Conservation (phyloP, 1,140 invertebrate genomes). For the Camponotus vicinus region DNA sequence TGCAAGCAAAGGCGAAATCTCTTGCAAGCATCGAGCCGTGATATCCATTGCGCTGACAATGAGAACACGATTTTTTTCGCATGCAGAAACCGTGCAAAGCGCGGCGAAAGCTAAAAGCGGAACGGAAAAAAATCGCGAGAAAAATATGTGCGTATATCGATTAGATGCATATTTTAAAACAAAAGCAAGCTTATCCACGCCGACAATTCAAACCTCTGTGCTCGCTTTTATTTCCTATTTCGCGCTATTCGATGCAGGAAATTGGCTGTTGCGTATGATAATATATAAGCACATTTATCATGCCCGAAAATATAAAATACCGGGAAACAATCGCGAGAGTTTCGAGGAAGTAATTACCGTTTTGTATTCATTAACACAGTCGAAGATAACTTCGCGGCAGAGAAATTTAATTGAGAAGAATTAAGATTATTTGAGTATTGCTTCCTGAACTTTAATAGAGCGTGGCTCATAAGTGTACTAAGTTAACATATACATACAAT, state of each 20-base stretch:
- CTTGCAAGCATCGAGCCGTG: background rate
- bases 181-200: conserved; percentile 63
- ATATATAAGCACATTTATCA: background rate
- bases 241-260: conserved; percentile 45
- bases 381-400: background rate
- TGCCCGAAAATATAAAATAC: background rate
- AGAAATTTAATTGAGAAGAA: conserved; percentile 37
- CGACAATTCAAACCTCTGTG: conserved; percentile 41
- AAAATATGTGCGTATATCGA: conserved; percentile 31
- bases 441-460: conserved; percentile 6
- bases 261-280: conserved; percentile 3
- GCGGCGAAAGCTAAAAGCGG: background rate
- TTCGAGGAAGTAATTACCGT: background rate
- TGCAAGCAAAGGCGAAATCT: conserved; percentile 8
- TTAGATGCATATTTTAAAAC: conserved; percentile 52
- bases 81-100: conserved; percentile 12
- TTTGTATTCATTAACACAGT: background rate
- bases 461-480: too few relatives aligned
- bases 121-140: background rate
- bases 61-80: conserved; percentile 57
- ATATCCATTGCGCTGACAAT: conserved; percentile 31
- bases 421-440: conserved; percentile 23
- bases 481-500: background rate
- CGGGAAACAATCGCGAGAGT: background rate
- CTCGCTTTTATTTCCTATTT: conserved; percentile 53